Percentiles rank a stretch among this genome's conserved stretches.
These are phyloP conservation scores for Megalops cyprinoides DNA, from an alignment of 2,797 vertebrate species.

Conservation along the genomic window DNA sequence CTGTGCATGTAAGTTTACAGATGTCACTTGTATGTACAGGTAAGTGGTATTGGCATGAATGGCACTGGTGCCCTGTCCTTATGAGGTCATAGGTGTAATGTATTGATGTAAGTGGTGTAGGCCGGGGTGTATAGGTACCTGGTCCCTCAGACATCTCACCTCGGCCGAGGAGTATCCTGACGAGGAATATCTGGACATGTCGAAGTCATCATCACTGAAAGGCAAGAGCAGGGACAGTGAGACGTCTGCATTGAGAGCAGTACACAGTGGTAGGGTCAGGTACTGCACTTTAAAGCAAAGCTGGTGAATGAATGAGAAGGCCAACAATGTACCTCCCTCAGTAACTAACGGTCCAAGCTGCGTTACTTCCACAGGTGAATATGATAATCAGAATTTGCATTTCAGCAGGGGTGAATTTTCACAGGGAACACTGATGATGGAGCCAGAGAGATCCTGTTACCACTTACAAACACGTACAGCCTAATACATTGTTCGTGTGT, in stretches of 20 bases:
- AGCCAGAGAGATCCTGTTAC: not conserved
- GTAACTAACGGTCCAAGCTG: not conserved
- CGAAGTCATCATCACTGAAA: conserved; percentile 94
- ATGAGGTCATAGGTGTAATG: not conserved
- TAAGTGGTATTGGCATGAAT: not conserved
- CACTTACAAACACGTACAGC: no score
- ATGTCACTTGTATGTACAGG: not conserved
- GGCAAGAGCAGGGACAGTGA: conserved; percentile 37
- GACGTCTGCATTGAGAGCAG: not conserved
- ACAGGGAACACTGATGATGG: conserved; percentile 31
- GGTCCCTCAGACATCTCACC: conserved; percentile 89
- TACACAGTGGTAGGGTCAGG: not conserved
- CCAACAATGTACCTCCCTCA: not conserved
- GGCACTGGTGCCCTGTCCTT: not conserved
- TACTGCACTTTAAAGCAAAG: not conserved
- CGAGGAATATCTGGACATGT: conserved; percentile 98
- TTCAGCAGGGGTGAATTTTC: conserved; percentile 37
- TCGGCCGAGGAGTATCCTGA: conserved; percentile 99
- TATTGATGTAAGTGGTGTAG: conserved; percentile 5
- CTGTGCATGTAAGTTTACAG: not conserved
- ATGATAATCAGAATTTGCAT: conserved; percentile 10
- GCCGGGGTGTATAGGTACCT: conserved; percentile 71
- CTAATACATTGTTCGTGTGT: conserved; percentile 30
- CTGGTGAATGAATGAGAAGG: not conserved
- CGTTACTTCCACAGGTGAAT: not conserved